phyloP scores from a whole-genome alignment of 2,888 invertebrate species.

The Polylopha cassiicola region DNA sequence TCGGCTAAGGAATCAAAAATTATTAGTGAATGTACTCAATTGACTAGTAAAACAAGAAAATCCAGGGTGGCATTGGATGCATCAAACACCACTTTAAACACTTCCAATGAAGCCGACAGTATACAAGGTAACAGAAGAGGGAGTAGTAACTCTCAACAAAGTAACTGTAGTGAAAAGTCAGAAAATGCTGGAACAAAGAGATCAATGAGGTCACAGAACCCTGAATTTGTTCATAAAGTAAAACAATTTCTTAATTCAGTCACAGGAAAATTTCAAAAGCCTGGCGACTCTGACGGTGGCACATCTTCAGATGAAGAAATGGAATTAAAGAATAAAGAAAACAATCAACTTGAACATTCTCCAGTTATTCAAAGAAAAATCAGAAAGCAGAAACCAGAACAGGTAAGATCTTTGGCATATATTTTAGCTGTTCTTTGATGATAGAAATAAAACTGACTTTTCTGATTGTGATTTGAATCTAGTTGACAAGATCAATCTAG shows the following conservation, averaged over 20 bases:
- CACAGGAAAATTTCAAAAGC: constrained; percentile 51
- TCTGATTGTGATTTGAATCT: too few relatives aligned
- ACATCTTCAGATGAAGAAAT: constrained; percentile 38
- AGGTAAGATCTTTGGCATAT: too few relatives aligned
- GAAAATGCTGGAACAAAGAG: constrained; percentile 53
- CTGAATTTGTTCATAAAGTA: constrained; percentile 80
- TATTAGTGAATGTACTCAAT: constrained; percentile 75
- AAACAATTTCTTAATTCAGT: constrained; percentile 78
- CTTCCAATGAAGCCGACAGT: constrained; percentile 52
- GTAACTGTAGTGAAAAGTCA: constrained; percentile 58
- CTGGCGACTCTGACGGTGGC: constrained; percentile 46
- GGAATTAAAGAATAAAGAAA: constrained; percentile 33
- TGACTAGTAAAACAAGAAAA: constrained; percentile 70
- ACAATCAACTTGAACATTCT: constrained; percentile 30
- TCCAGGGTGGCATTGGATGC: constrained; percentile 65
- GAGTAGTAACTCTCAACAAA: constrained; percentile 56
- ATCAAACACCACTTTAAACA: constrained; percentile 60
- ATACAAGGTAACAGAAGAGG: constrained; percentile 46
- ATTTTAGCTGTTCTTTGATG: too few relatives aligned
- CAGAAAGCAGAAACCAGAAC: constrained; percentile 4
- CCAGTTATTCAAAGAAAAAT: constrained; percentile 34
- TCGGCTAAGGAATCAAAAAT: constrained; percentile 83
- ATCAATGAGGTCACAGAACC: constrained; percentile 80
- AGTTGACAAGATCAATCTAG: too few relatives aligned
- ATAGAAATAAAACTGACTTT: too few relatives aligned